phyloP scores from a whole-genome alignment of 2,797 vertebrate species.

The Arrhamphus sclerolepis region DNA sequence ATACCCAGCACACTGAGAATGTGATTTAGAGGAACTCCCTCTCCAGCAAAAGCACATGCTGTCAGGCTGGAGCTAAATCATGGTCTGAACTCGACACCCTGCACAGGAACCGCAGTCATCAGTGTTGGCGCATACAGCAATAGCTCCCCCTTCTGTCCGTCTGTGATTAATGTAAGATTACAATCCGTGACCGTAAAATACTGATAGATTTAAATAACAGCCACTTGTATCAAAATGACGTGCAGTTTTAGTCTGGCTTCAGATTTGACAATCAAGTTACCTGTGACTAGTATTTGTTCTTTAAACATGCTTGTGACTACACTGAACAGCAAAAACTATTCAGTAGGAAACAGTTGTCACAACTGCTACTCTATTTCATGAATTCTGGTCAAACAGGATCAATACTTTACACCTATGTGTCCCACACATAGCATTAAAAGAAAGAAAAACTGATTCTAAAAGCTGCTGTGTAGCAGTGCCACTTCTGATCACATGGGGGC shows the following conservation, averaged over 20 bases:
- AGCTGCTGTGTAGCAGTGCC: no score
- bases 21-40: slow-evolving; percentile 62
- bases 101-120: slow-evolving; percentile 33
- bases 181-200: not conserved
- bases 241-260: slow-evolving; percentile 19
- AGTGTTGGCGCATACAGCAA: slow-evolving; percentile 30
- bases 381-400: not conserved
- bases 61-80: slow-evolving; percentile 49
- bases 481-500: no score
- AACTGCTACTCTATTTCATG: slow-evolving; percentile 25
- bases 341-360: slow-evolving; percentile 1
- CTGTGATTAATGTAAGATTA: slow-evolving; percentile 3
- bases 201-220: not conserved
- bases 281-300: slow-evolving; percentile 22
- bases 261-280: slow-evolving; percentile 44
- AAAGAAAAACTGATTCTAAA: no score
- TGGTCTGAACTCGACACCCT: slow-evolving; percentile 9
- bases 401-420: not conserved
- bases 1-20: slow-evolving; percentile 59
- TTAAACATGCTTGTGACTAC: slow-evolving; percentile 15
- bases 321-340: slow-evolving; percentile 25
- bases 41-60: slow-evolving; percentile 60
- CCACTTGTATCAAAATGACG: slow-evolving; percentile 3
- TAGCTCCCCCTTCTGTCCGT: slow-evolving; percentile 69
- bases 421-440: no score